phyloP scores from a whole-genome alignment of 2,113 vertebrate species.

The Zosterops japonicus region DNA sequence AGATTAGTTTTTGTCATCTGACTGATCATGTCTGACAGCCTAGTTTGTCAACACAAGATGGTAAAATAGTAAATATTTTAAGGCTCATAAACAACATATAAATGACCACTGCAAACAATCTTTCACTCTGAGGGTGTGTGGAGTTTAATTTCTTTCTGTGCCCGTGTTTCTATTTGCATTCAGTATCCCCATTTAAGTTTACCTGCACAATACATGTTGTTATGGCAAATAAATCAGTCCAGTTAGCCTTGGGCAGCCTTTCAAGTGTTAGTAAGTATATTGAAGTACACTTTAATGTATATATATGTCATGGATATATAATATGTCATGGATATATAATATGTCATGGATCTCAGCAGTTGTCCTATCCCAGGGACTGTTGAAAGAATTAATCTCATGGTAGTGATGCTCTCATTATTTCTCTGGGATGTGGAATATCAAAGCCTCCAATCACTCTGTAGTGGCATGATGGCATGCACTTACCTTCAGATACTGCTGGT shows the following conservation, averaged over 20 bases:
- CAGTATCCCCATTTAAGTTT: background rate
- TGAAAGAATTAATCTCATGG: background rate
- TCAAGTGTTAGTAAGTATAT: background rate
- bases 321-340: background rate
- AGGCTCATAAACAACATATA: background rate
- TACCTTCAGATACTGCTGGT: background rate
- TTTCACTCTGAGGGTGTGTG: background rate
- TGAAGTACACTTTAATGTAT: background rate
- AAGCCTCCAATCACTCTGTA: background rate
- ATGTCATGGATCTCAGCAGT: background rate
- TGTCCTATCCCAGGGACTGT: background rate
- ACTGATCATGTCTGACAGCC: constrained; percentile 6
- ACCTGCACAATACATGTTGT: background rate
- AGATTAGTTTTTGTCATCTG: constrained; percentile 7
- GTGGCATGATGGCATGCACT: background rate
- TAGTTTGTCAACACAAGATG: background rate
- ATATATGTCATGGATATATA: background rate
- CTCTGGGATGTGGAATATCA: background rate
- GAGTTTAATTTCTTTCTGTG: background rate
- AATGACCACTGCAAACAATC: background rate
- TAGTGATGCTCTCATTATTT: background rate
- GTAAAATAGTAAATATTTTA: constrained; percentile 40
- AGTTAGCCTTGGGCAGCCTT: background rate
- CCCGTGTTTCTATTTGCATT: background rate
- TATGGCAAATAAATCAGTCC: background rate